Conservation (phyloP, 2,113 vertebrate genomes). For the Dicentrarchus labrax region DNA sequence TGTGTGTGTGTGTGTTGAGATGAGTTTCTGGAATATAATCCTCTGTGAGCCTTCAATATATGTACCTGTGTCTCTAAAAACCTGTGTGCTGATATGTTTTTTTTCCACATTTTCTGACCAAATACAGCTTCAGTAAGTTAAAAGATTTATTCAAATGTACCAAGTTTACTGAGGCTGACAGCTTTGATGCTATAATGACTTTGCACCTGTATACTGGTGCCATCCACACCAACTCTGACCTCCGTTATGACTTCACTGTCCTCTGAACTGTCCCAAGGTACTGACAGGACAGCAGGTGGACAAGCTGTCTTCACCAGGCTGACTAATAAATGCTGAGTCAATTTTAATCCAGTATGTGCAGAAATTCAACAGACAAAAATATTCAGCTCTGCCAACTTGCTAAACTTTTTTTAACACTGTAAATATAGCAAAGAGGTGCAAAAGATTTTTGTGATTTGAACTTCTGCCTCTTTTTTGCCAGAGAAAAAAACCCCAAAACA, state of each 20-base stretch:
- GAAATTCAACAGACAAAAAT: no score
- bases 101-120: not conserved
- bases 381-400: no score
- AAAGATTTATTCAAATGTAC: not conserved
- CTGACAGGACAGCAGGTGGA: not conserved
- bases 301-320: not conserved
- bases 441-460: no score
- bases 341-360: no score
- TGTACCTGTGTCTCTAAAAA: not conserved
- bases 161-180: not conserved
- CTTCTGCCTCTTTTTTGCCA: no score
- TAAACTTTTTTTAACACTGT: no score
- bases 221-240: not conserved
- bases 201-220: not conserved
- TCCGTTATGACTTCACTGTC: not conserved
- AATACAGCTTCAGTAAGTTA: not conserved
- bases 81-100: not conserved
- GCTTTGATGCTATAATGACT: not conserved
- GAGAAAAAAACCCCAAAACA: no score
- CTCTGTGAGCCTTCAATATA: not conserved
- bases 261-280: no score
- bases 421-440: no score
- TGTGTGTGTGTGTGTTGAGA: conserved; percentile 22
- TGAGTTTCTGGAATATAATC: conserved; percentile 22
- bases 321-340: not conserved